phyloP scores from a whole-genome alignment of 1,140 invertebrate species.

The Trissolcus basalis region DNA sequence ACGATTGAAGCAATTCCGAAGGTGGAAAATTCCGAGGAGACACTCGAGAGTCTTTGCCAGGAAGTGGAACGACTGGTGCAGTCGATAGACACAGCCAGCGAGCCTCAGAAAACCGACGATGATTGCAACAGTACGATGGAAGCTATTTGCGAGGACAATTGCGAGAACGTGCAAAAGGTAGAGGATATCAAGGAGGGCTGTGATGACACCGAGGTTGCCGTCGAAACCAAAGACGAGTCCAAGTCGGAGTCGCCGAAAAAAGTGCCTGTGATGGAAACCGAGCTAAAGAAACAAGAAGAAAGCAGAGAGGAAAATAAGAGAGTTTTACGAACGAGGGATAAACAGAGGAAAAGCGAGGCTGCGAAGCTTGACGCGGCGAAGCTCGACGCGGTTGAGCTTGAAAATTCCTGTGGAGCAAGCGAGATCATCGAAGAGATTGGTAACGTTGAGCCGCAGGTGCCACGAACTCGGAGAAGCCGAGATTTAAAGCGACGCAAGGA shows the following conservation, averaged over 20 bases:
- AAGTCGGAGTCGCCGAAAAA: conserved; percentile 17
- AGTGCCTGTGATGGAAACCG: conserved; percentile 17
- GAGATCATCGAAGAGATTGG: conserved; percentile 18
- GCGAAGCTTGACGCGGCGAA: conserved; percentile 19
- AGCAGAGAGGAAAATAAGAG: conserved; percentile 62
- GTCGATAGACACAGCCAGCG: no score
- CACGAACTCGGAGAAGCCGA: conserved; percentile 63
- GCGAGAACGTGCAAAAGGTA: no score
- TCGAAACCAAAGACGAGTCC: conserved; percentile 18
- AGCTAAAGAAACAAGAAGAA: conserved; percentile 14
- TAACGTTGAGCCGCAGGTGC: conserved; percentile 55
- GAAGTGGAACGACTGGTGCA: background rate
- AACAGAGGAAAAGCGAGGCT: conserved; percentile 60
- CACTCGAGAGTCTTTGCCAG: background rate
- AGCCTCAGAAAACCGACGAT: no score
- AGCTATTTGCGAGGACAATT: no score
- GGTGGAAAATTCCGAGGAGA: background rate
- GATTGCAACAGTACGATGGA: no score
- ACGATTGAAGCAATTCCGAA: background rate
- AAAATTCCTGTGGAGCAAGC: background rate
- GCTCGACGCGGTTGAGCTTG: conserved; percentile 10
- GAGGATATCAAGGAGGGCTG: no score
- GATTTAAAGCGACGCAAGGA: conserved; percentile 68
- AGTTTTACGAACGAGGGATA: conserved; percentile 66
- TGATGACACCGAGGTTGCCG: background rate